A percentile compares a stretch with the other conserved stretches of the same genome.
Evolutionary conservation across 2,113 vertebrate genomes (phyloP).

Genomic region (Megalops atlanticus): DNA sequence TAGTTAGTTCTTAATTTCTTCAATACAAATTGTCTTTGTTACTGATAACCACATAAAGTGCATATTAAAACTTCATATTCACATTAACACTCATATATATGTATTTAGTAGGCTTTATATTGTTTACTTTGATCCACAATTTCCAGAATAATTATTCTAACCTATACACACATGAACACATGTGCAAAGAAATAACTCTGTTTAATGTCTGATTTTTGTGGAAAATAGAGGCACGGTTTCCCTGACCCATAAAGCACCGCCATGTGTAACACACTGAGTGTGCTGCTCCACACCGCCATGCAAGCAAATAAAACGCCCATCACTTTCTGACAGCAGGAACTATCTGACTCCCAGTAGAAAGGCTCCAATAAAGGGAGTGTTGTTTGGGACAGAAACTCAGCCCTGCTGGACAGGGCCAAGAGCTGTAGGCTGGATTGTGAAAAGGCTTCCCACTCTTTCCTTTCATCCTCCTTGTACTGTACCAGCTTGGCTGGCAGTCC

Average conservation of each 20-base stretch:
- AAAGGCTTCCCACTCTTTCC: conserved; percentile 34
- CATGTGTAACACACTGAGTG: neutral
- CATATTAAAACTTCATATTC: no score
- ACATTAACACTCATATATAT: no score
- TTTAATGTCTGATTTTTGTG: neutral
- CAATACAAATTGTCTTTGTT: no score
- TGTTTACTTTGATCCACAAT: neutral
- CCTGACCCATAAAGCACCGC: no score
- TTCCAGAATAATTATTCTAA: neutral
- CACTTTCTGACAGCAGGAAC: conserved; percentile 14
- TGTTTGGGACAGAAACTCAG: conserved; percentile 30
- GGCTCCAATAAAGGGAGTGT: conserved; percentile 34
- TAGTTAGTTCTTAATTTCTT: no score
- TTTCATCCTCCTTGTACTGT: conserved; percentile 26
- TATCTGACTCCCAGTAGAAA: conserved; percentile 3
- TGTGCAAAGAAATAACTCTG: neutral
- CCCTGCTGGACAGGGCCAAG: conserved; percentile 30
- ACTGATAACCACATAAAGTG: no score
- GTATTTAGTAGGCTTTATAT: no score
- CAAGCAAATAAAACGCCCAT: conserved; percentile 15
- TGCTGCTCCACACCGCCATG: neutral
- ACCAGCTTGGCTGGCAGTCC: conserved; percentile 35
- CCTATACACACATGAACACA: neutral
- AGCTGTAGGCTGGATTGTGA: conserved; percentile 32
- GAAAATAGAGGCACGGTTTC: no score